Base-by-base conservation (phyloP, 2,113 vertebrate genomes). In the Numida meleagris region DNA sequence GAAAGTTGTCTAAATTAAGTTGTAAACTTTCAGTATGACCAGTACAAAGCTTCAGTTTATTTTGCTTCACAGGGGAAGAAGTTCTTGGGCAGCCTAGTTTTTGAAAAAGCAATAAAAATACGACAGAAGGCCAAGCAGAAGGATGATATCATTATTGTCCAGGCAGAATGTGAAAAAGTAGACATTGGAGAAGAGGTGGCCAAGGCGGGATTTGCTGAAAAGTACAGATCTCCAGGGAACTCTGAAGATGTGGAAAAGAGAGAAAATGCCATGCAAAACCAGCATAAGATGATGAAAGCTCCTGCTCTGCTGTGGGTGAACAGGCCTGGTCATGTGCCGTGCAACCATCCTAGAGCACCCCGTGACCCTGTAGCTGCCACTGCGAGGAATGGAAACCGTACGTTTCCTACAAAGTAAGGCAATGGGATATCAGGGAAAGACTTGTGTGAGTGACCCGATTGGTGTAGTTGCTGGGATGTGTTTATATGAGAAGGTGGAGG, bases 181-280 rank as follows among this genome's bases (percentile, higher is more conserved):
- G 97, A 98, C 92, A 97, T 98, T 88, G 98, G 98, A 48, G 98
- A 98, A 94, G 98, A 98, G 82, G 95, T 98, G 46, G 94, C 93
- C 76, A 98, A 97, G 70, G 98, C 98, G 85, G 97, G 98, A 77
- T 98, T 98, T 96, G 98, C 97, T 82, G 96, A 97, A 94, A 95
- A 96, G 67, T 95, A 38, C 67, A 67, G 59, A 27, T 90, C 85
- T n/a, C 25, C 78, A 46, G 81, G 82, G 55, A 91, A 67, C 27
- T 18, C 36, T 74, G 85, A 82, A 20, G 23, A 29, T 45, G 33
- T 4, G 3, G 83, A 97, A 27, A 84, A 94, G 55, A 93, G 78
- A 27, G 94, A 79, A 71, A 87, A 88, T 82, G 82, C 91, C 9
- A 42, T 48, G 59, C 92, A 82, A 10, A 81, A 90, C 48, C 88